A percentile compares a stretch with the other conserved stretches of the same genome.
Evolutionary conservation across 2,797 vertebrate genomes (phyloP).

Genomic region (Triplophysa bombifrons): DNA sequence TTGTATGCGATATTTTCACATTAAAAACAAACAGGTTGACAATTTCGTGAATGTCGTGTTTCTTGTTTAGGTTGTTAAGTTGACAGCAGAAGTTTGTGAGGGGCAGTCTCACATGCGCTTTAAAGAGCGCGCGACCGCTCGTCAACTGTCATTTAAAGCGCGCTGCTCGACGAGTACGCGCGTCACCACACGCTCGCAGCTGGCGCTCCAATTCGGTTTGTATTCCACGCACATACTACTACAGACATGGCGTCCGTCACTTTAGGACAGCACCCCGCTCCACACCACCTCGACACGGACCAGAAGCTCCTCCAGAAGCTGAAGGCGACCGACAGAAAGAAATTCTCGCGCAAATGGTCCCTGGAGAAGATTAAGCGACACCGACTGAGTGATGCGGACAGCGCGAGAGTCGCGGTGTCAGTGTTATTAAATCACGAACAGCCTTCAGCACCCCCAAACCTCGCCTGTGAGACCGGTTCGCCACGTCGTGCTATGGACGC

Average conservation of each 20-base stretch:
- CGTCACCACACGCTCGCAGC: constrained; percentile 62
- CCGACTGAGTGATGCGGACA: constrained; percentile 33
- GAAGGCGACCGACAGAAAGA: constrained; percentile 70
- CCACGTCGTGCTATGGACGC: constrained; percentile 68
- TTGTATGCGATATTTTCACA: no score
- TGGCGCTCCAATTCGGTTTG: constrained; percentile 67
- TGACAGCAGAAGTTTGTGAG: background rate
- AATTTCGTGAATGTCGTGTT: no score
- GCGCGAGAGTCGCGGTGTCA: constrained; percentile 45
- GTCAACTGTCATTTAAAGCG: constrained; percentile 60
- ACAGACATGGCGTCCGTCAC: constrained; percentile 75
- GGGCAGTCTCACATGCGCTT: constrained; percentile 44
- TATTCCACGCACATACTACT: constrained; percentile 61
- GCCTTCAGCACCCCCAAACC: constrained; percentile 30
- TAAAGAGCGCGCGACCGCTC: constrained; percentile 60
- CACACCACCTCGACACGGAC: constrained; percentile 75
- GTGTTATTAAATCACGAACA: constrained; percentile 44
- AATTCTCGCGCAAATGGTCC: constrained; percentile 55
- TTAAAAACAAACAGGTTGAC: no score
- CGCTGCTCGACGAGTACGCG: constrained; percentile 54
- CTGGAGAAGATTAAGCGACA: constrained; percentile 45
- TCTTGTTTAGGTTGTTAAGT: background rate
- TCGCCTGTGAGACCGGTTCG: constrained; percentile 48
- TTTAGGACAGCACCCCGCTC: constrained; percentile 74
- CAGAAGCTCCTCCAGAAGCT: constrained; percentile 71